Evolutionary conservation across 2,888 invertebrate genomes (phyloP), one percentile per base, ranked within the genome.

Genomic region (Acheta domesticus): DNA sequence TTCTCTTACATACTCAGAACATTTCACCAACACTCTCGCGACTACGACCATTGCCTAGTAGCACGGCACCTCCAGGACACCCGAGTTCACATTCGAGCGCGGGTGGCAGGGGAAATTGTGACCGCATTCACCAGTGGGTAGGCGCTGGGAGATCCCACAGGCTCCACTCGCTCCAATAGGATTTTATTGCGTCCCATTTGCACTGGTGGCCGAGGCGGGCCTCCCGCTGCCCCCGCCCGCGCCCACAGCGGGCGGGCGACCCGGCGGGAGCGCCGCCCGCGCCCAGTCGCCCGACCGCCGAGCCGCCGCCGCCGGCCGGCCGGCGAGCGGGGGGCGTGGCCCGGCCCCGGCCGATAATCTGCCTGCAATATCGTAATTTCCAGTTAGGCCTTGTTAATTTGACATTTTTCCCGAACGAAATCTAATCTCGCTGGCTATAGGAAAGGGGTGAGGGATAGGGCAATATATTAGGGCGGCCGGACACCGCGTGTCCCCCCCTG

Each of bases 371-470:
- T 16, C 16, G 62, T 62, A 62, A 62, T 62, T 62, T 62, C 62
- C 62, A n/a, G 16, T 62, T 62, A 62, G 62, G 62, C 62, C 62
- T 62, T 62, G 62, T 62, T 62, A 62, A 62, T 62, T 62, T 62
- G 62, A 62, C 62, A 62, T 62, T 62, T 16, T 62, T 62, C 16
- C 62, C 62, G 62, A 62, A 62, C 62, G 62, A n/a, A 62, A 62
- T 62, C 62, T 62, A 62, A 62, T 62, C 62, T 62, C 16, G 62
- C n/a, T 8, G n/a, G 62, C 62, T 62, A 62, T 62, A 62, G 62
- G 62, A 62, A 62, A 62, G 62, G 62, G 62, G 62, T 62, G 62
- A 62, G 62, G 62, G n/a, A 62, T 62, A 62, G 62, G 62, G n/a
- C 62, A 62, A 62, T 62, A 62, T 62, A 62, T 62, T 62, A 62